phyloP scores from a whole-genome alignment of 23 tunicate genomes.

The Halocynthia aurantium region DNA sequence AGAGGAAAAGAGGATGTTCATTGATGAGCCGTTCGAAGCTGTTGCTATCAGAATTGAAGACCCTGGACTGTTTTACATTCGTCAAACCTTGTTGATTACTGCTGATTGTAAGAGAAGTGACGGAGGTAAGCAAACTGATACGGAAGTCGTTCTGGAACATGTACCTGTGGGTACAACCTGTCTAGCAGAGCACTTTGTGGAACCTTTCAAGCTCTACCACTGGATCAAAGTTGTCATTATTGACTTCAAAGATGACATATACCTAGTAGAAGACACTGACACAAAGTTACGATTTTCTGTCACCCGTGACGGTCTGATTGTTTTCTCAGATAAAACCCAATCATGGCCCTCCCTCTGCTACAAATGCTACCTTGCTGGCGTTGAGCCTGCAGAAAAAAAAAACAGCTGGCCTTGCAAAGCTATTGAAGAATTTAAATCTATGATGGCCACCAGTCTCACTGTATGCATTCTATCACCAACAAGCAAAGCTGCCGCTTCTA shows the following conservation, averaged over 20 bases:
- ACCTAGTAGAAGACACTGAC: conserved; percentile 1
- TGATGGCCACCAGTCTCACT: conserved; percentile 1
- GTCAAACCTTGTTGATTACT: conserved; percentile 4
- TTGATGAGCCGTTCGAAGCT: conserved; percentile 18
- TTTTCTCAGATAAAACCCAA: conserved; percentile 28
- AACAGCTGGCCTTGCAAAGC: background rate
- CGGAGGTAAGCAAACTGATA: background rate
- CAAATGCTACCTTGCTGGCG: conserved; percentile 35
- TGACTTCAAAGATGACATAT: background rate
- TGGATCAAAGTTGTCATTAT: background rate
- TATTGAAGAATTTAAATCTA: conserved; percentile 2
- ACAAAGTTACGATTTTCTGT: conserved; percentile 31
- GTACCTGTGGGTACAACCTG: background rate
- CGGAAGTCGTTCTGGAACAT: background rate
- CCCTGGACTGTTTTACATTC: conserved; percentile 12
- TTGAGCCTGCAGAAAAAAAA: conserved; percentile 1
- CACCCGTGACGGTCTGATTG: conserved; percentile 39
- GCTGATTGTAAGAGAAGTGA: background rate
- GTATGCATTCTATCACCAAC: background rate
- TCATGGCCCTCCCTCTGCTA: conserved; percentile 59
- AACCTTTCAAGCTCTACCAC: background rate
- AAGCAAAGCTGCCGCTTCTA: background rate
- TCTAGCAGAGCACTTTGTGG: background rate
- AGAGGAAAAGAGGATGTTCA: background rate
- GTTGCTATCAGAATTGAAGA: background rate